phyloP scores from a whole-genome alignment of 2,888 invertebrate species.

The Tiphia femorata region DNA sequence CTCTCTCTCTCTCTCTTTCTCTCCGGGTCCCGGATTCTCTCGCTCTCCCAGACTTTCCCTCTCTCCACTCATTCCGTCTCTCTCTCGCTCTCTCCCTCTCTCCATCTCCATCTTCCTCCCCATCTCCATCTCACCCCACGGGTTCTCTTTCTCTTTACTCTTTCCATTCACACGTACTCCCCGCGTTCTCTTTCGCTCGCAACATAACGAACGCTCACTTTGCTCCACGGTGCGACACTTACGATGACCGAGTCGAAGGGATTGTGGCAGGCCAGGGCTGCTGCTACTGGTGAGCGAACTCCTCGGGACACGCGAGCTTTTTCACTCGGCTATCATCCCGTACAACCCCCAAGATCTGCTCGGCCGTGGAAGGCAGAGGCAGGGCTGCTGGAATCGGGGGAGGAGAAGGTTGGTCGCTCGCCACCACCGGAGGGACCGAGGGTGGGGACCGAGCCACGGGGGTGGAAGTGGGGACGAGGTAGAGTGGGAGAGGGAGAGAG shows the following conservation, averaged over 20 bases:
- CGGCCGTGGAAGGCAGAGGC: constrained; percentile 55
- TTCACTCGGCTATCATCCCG: constrained; percentile 61
- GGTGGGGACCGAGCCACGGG: constrained; percentile 33
- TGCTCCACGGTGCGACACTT: constrained; percentile 50
- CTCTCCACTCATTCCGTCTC: constrained; percentile 9
- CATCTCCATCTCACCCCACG: constrained; percentile 4
- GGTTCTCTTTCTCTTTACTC: constrained; percentile 8
- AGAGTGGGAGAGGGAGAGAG: background rate
- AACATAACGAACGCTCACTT: no score
- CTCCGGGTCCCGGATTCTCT: constrained; percentile 10
- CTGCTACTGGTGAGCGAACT: constrained; percentile 50
- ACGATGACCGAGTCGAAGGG: constrained; percentile 68
- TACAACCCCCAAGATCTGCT: constrained; percentile 58
- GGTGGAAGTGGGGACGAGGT: background rate
- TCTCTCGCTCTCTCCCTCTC: constrained; percentile 3
- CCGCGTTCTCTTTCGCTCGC: constrained; percentile 12
- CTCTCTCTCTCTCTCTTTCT: constrained; percentile 3
- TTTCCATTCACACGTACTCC: constrained; percentile 5
- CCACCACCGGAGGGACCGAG: constrained; percentile 28
- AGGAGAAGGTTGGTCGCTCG: constrained; percentile 42
- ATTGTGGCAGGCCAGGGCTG: constrained; percentile 68
- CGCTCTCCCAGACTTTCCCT: background rate
- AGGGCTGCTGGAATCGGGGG: constrained; percentile 52
- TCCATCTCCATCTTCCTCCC: constrained; percentile 2
- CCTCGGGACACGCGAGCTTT: constrained; percentile 50